Evolutionary conservation across 2,797 vertebrate genomes (phyloP).

Genomic region (Enteromius paludinosus): DNA sequence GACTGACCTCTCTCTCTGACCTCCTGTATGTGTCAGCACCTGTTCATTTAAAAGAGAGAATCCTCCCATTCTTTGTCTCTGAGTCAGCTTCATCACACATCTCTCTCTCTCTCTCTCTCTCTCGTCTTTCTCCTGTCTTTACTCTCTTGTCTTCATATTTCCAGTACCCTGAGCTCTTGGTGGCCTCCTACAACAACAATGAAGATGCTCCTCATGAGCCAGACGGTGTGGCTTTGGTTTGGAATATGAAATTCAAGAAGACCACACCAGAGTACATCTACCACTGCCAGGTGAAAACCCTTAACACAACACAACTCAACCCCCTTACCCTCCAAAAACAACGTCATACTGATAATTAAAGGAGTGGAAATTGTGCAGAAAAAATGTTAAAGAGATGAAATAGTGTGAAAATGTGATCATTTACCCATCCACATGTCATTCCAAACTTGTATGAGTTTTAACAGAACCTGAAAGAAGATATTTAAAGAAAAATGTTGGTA

Average conservation of each 20-base stretch:
- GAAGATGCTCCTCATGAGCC: slow-evolving; percentile 96
- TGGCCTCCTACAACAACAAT: slow-evolving; percentile 97
- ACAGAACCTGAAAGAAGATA: not conserved
- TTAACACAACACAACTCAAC: not conserved
- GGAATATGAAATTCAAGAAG: slow-evolving; percentile 99
- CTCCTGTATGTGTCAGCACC: slow-evolving; percentile 46
- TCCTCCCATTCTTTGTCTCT: slow-evolving; percentile 23
- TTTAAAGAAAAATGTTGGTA: not conserved
- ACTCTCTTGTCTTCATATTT: slow-evolving; percentile 36
- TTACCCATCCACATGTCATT: not conserved
- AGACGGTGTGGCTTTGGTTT: slow-evolving; percentile 93
- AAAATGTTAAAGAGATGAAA: not conserved
- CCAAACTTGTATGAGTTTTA: too few relatives aligned
- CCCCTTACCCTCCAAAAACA: not conserved
- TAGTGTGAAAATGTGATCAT: not conserved
- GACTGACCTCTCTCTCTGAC: slow-evolving; percentile 57
- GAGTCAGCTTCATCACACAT: not conserved
- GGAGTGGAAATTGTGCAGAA: not conserved
- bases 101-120: slow-evolving; percentile 35
- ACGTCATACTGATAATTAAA: not conserved
- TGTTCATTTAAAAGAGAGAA: slow-evolving; percentile 34
- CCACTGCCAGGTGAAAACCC: slow-evolving; percentile 90
- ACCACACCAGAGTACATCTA: slow-evolving; percentile 95
- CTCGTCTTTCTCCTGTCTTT: slow-evolving; percentile 9
- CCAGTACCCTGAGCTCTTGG: slow-evolving; percentile 94